Conservation (phyloP, 1,140 invertebrate genomes). For the Neocloeon triangulifer region DNA sequence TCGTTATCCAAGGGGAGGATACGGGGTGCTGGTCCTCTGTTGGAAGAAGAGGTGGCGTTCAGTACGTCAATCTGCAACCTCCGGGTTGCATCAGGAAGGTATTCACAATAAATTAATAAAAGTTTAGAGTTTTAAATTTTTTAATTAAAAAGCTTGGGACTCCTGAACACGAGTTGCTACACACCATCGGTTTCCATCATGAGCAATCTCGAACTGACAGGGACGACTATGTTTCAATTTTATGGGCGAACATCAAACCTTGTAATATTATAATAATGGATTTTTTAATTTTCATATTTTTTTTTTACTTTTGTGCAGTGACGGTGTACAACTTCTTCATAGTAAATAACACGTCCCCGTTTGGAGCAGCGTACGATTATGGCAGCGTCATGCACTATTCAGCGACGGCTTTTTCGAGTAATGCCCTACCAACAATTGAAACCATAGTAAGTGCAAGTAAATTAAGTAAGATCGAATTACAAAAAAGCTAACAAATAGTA, state of each 20-base stretch:
- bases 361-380: too few relatives aligned
- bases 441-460: too few relatives aligned
- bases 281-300: too few relatives aligned
- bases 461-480: too few relatives aligned
- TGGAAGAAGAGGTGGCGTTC: slow-evolving; percentile 39
- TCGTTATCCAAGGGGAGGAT: slow-evolving; percentile 35
- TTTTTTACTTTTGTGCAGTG: too few relatives aligned
- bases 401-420: too few relatives aligned
- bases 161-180: slow-evolving; percentile 65
- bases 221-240: slow-evolving; percentile 45
- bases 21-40: slow-evolving; percentile 67
- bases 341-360: slow-evolving; percentile 26
- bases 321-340: slow-evolving; percentile 46
- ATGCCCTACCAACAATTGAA: too few relatives aligned
- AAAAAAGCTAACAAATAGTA: too few relatives aligned
- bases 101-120: too few relatives aligned
- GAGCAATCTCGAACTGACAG: slow-evolving; percentile 64
- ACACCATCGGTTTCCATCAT: slow-evolving; percentile 66
- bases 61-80: slow-evolving; percentile 43
- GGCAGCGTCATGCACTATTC: too few relatives aligned
- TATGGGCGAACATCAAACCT: slow-evolving; percentile 44
- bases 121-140: too few relatives aligned
- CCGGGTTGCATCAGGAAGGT: slow-evolving; percentile 46
- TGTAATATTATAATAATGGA: too few relatives aligned
- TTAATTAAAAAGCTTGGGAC: slow-evolving; percentile 44